Percentiles rank a stretch among this genome's conserved stretches.
Evolutionary conservation across 2,888 invertebrate genomes (phyloP).

Genomic region (Carabus problematicus): DNA sequence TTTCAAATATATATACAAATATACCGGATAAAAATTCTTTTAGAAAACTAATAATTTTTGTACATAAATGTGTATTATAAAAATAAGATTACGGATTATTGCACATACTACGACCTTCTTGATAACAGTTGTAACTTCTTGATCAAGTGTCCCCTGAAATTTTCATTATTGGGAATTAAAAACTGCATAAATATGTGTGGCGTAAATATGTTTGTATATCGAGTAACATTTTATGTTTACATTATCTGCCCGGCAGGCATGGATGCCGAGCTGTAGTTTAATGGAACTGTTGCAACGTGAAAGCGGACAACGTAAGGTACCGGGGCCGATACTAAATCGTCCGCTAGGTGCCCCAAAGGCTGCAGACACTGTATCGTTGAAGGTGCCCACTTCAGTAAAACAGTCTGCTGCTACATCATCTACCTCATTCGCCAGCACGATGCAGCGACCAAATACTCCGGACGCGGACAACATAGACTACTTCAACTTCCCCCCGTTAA

Average conservation of each 20-base stretch:
- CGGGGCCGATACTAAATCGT: conserved; percentile 69
- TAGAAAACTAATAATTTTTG: too few species aligned
- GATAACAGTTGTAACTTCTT: too few species aligned
- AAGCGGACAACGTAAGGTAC: conserved; percentile 79
- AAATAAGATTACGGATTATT: too few species aligned
- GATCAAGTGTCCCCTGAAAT: too few species aligned
- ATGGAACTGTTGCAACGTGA: conserved; percentile 82
- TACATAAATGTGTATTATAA: too few species aligned
- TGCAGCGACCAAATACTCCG: conserved; percentile 46
- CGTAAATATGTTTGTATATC: background rate
- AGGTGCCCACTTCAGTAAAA: conserved; percentile 44
- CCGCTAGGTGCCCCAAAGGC: conserved; percentile 48
- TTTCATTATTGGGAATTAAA: too few species aligned
- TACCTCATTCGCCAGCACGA: conserved; percentile 28
- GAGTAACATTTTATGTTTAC: conserved; percentile 30
- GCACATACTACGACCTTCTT: too few species aligned
- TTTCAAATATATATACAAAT: too few species aligned
- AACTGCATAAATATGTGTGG: background rate
- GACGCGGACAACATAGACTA: conserved; percentile 50
- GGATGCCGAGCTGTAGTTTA: conserved; percentile 88
- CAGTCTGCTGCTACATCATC: conserved; percentile 24
- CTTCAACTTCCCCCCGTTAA: conserved; percentile 46
- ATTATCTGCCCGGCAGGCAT: conserved; percentile 69
- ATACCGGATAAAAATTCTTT: too few species aligned
- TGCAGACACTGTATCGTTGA: conserved; percentile 53